These are phyloP conservation scores for Ricordea florida DNA, from an alignment of 92 coral and sea anemone genomes.

Conservation along the genomic window DNA sequence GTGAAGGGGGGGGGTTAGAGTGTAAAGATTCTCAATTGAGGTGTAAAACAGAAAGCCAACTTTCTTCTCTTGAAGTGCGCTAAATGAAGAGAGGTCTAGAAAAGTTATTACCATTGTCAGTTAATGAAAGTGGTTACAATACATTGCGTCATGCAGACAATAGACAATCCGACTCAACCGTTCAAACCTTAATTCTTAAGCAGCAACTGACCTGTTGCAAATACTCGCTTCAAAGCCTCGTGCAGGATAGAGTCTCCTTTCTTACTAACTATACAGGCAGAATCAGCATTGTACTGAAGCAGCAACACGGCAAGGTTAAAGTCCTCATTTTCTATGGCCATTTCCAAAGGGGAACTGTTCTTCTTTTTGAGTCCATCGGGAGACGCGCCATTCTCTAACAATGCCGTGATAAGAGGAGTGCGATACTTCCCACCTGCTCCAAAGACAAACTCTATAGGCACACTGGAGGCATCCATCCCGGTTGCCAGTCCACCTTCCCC, in stretches of 20 bases:
- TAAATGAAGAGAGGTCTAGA: too few relatives aligned
- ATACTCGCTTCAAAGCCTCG: constrained; percentile 40
- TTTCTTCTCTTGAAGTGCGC: too few relatives aligned
- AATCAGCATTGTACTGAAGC: constrained; percentile 54
- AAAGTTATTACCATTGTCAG: too few relatives aligned
- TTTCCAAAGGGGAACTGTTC: constrained; percentile 18
- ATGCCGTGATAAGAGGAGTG: constrained; percentile 31
- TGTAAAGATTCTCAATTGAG: too few relatives aligned
- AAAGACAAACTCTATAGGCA: constrained; percentile 74
- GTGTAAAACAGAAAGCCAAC: too few relatives aligned
- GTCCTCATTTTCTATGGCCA: constrained; percentile 40
- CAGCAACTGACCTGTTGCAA: constrained; percentile 34
- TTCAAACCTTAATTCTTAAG: too few relatives aligned
- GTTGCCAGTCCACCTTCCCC: constrained; percentile 87
- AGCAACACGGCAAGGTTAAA: constrained; percentile 29
- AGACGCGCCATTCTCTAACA: constrained; percentile 56
- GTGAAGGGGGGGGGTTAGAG: too few relatives aligned
- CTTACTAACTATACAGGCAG: constrained; percentile 24
- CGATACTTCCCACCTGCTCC: constrained; percentile 13
- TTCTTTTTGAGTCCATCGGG: constrained; percentile 39
- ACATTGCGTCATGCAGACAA: too few relatives aligned
- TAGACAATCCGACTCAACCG: too few relatives aligned
- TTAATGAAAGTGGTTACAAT: too few relatives aligned
- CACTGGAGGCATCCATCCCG: constrained; percentile 52
- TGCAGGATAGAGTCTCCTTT: constrained; percentile 48